Evolutionary conservation across 1,140 invertebrate species (phyloP).

Genomic region (Heliconius himera): DNA sequence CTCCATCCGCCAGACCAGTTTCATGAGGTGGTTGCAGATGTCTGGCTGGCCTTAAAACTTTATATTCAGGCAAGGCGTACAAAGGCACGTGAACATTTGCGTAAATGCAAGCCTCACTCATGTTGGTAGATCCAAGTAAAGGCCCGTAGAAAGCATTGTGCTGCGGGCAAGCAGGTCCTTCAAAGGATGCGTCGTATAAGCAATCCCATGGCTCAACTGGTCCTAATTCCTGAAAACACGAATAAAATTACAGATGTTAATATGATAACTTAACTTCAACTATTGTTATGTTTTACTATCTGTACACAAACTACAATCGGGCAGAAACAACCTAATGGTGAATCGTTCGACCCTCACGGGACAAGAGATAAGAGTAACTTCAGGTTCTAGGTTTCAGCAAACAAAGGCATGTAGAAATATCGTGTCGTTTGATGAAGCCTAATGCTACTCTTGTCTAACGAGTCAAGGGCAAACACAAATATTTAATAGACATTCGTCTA

Average conservation of each 20-base stretch:
- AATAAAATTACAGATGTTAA: neutral
- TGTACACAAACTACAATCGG: too few species aligned
- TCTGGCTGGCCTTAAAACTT: neutral
- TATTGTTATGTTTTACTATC: neutral
- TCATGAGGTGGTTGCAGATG: slow-evolving; percentile 36
- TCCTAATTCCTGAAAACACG: slow-evolving; percentile 80
- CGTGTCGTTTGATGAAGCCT: too few species aligned
- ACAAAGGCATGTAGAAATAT: too few species aligned
- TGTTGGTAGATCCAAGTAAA: slow-evolving; percentile 46
- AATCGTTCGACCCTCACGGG: too few species aligned
- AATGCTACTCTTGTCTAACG: too few species aligned
- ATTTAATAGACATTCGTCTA: too few species aligned
- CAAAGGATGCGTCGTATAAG: slow-evolving; percentile 79
- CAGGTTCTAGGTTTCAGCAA: too few species aligned
- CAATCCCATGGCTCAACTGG: slow-evolving; percentile 82
- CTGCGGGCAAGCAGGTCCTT: slow-evolving; percentile 81
- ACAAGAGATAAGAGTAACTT: too few species aligned
- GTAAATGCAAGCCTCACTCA: slow-evolving; percentile 64
- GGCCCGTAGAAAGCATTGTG: slow-evolving; percentile 58
- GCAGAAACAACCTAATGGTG: too few species aligned
- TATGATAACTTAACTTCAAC: neutral
- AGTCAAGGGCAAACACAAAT: too few species aligned
- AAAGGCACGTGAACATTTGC: slow-evolving; percentile 66
- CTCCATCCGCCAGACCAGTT: slow-evolving; percentile 12
- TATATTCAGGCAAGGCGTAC: slow-evolving; percentile 42